Percentiles rank a stretch among this genome's conserved stretches.
Conservation (phyloP, 2,113 vertebrate species). For the Lagopus leucura region DNA sequence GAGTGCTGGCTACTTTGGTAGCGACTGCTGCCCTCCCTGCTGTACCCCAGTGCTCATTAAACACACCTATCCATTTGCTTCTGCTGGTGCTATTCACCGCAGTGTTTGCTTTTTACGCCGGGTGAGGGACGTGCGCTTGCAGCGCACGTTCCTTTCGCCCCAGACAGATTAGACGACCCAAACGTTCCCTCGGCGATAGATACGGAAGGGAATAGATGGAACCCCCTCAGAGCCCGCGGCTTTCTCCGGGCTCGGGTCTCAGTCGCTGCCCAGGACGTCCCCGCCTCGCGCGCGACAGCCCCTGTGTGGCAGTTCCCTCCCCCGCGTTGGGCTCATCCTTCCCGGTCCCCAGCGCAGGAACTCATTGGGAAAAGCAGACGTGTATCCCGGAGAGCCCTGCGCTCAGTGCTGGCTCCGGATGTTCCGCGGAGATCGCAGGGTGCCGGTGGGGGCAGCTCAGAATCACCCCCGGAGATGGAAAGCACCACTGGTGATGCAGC, state of each 20-base stretch:
- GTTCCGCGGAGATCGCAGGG: too few relatives aligned
- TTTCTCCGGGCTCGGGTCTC: neutral
- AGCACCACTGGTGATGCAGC: too few relatives aligned
- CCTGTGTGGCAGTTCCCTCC: fast-evolving
- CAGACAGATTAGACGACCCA: neutral
- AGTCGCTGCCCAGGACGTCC: neutral
- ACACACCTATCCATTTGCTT: conserved; percentile 23
- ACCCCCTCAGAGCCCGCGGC: fast-evolving
- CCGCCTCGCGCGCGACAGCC: neutral
- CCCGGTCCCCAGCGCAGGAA: neutral
- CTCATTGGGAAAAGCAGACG: neutral
- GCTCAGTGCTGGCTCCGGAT: fast-evolving
- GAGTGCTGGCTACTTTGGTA: conserved; percentile 38
- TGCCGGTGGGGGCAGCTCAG: too few relatives aligned
- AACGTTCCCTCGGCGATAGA: neutral
- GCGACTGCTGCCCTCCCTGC: conserved; percentile 36
- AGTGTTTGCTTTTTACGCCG: neutral
- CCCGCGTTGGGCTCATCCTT: neutral
- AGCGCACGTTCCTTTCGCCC: neutral
- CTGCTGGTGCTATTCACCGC: neutral
- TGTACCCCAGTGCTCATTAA: conserved; percentile 67
- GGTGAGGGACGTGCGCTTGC: neutral
- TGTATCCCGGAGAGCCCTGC: too few relatives aligned
- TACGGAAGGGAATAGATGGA: neutral
- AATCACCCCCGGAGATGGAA: too few relatives aligned